Evolutionary conservation across 2,113 vertebrate species (phyloP).

Genomic region (Eubucco bourcierii): DNA sequence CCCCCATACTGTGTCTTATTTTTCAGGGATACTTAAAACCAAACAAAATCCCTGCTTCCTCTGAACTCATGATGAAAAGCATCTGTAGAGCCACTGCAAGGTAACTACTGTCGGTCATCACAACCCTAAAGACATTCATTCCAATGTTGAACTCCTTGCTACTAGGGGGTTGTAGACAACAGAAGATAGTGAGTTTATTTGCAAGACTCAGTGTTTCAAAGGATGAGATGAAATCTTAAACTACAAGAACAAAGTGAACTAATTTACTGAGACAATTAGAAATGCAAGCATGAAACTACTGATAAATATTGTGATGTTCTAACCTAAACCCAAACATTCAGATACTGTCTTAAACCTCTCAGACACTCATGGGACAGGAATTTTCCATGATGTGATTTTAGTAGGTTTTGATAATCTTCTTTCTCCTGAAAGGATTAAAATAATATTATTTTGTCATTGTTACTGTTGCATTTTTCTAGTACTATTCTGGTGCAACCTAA

Average conservation of each 20-base stretch:
- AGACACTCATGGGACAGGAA: neutral
- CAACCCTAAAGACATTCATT: neutral
- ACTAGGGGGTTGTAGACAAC: neutral
- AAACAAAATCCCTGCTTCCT: neutral
- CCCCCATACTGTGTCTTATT: neutral
- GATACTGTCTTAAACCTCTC: neutral
- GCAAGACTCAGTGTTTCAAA: neutral
- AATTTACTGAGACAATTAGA: neutral
- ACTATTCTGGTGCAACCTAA: neutral
- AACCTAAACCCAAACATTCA: neutral
- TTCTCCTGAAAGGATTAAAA: neutral
- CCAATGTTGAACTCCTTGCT: neutral
- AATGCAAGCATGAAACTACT: neutral
- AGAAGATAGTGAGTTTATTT: neutral
- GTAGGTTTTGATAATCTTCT: neutral
- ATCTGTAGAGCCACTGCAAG: neutral
- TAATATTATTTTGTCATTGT: neutral
- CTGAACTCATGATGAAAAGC: neutral
- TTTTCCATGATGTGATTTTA: neutral
- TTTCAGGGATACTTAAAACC: neutral
- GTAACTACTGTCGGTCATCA: neutral
- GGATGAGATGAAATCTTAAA: neutral
- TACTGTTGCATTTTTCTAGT: neutral
- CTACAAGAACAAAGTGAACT: neutral
- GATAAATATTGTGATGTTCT: neutral